These are phyloP conservation scores for Esox masquinongy DNA, from an alignment of 2,797 vertebrate genomes.

Conservation along the genomic window DNA sequence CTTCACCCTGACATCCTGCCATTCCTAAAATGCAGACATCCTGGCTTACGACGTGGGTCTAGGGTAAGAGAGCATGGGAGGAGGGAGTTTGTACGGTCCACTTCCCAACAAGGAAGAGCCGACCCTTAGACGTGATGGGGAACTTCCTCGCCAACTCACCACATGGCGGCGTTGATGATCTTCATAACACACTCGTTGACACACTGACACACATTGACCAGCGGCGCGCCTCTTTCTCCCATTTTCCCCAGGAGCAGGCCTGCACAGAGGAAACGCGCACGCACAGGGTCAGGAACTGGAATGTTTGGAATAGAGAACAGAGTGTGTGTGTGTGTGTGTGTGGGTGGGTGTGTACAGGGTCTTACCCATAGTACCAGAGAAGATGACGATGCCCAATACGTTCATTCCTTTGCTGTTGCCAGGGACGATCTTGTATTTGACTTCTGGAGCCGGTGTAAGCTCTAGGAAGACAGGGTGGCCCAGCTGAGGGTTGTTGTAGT, in stretches of 20 bases:
- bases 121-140: conserved; percentile 17
- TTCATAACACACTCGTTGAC: conserved; percentile 91
- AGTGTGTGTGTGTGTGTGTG: conserved; percentile 1
- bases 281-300: not conserved
- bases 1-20: not conserved
- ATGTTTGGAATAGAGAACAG: not conserved
- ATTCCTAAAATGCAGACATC: not conserved
- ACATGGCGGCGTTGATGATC: conserved; percentile 87
- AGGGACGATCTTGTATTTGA: conserved; percentile 81
- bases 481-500: conserved; percentile 79
- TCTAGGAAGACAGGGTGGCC: conserved; percentile 82
- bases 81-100: not conserved
- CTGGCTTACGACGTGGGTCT: not conserved
- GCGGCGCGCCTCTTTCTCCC: conserved; percentile 82
- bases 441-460: conserved; percentile 82
- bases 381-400: conserved; percentile 88
- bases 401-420: conserved; percentile 89
- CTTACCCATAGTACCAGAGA: conserved; percentile 88
- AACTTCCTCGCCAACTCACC: conserved; percentile 62
- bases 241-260: conserved; percentile 87
- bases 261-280: conserved; percentile 48
- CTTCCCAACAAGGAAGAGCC: conserved; percentile 8
- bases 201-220: conserved; percentile 88
- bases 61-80: not conserved
- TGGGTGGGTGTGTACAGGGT: not conserved